Evolutionary conservation across 2,888 invertebrate species (phyloP), one percentile per base, ranked within the genome.

Genomic region (Lepidocyrtinus sp.): DNA sequence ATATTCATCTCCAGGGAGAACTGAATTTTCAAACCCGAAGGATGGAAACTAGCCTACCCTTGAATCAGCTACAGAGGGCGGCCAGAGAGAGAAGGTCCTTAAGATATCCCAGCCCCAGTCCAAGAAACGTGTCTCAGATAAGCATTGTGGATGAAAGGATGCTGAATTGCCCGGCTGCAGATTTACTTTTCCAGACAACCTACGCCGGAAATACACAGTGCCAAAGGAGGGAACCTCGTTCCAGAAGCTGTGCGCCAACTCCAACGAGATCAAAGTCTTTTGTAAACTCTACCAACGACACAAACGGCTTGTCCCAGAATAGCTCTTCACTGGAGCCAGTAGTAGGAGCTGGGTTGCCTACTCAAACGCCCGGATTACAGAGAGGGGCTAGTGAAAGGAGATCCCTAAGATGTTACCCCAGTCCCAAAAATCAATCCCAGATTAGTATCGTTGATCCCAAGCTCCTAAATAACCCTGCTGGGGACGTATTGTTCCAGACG

Each of bases 251-350:
- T n/a, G n/a, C n/a, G n/a, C n/a, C n/a, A n/a, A n/a, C n/a, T n/a
- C n/a, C n/a, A n/a, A n/a, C n/a, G n/a, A n/a, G n/a, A n/a, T n/a
- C n/a, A n/a, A n/a, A n/a, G n/a, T n/a, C n/a, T n/a, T n/a, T n/a
- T n/a, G n/a, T n/a, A n/a, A n/a, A n/a, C n/a, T n/a, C n/a, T 21
- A 7, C 7, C 67, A 3, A 55, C 59, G 0, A 55, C 50, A 19
- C 50, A 17, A 12, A n/a, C 17, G 21, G 27, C 50, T 17, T 26
- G 21, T 59, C 7, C 68, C 68, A 15, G 89, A 36, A 92, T 92
- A 12, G 91, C 92, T 24, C 93, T 93, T 87, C 88, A 88, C 90
- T 91, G 91, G 22, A 80, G 75, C 87, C 92, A 91, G 7, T 55
- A 17, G 17, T 22, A n/a, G 86, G 88, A 1, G 87, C 87, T 7